Evolutionary conservation across 2,797 vertebrate species (phyloP).

Genomic region (Falco biarmicus): DNA sequence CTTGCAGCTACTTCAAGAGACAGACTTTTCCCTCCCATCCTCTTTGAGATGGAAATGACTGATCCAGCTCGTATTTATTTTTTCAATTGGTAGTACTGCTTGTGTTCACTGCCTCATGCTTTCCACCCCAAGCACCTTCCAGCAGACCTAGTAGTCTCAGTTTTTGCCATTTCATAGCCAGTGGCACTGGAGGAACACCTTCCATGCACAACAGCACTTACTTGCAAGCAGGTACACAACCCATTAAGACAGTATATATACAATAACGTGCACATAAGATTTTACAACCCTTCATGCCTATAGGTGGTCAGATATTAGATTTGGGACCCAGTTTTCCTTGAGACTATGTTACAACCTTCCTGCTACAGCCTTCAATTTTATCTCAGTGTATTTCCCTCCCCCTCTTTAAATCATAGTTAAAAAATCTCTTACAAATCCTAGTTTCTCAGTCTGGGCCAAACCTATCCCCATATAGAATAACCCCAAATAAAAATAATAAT

Average conservation of each 20-base stretch:
- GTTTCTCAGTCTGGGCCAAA: neutral
- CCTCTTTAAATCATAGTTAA: neutral
- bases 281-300: neutral
- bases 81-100: neutral
- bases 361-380: neutral
- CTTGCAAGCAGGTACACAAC: neutral
- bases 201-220: neutral
- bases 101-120: neutral
- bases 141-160: neutral
- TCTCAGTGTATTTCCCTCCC: neutral
- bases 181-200: neutral
- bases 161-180: neutral
- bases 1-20: slow-evolving; percentile 53
- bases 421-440: neutral
- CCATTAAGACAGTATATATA: neutral
- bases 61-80: neutral
- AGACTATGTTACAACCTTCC: neutral
- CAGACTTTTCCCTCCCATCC: slow-evolving; percentile 22
- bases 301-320: neutral
- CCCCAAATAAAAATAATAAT: too few species aligned
- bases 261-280: neutral
- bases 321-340: neutral
- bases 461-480: too few species aligned
- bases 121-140: neutral
- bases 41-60: slow-evolving; percentile 60